These are phyloP conservation scores for Drosophila tropicalis DNA, from an alignment of 1,140 invertebrate species.

Conservation along the genomic window DNA sequence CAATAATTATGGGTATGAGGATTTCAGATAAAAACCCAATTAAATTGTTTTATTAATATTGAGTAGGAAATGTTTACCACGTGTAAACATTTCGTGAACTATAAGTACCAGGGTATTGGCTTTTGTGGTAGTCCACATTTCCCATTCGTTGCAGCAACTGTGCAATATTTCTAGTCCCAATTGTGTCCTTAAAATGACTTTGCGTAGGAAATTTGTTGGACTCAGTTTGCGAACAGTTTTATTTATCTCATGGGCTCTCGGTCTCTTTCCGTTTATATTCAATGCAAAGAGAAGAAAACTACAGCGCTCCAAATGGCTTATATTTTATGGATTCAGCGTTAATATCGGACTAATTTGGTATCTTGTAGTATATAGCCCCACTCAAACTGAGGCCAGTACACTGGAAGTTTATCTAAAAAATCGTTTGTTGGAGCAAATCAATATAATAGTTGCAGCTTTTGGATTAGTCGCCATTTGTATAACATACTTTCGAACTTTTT, in stretches of 20 bases:
- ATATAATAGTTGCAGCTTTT: slow-evolving; percentile 11
- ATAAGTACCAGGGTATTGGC: not conserved
- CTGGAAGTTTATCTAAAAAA: slow-evolving; percentile 36
- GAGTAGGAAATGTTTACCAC: not conserved
- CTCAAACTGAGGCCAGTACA: not conserved
- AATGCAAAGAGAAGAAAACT: slow-evolving; percentile 21
- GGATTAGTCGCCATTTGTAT: slow-evolving; percentile 9
- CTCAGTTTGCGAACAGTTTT: slow-evolving; percentile 36
- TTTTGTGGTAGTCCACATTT: not conserved
- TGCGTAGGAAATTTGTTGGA: slow-evolving; percentile 21
- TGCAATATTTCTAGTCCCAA: not conserved
- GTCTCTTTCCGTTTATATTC: slow-evolving; percentile 55
- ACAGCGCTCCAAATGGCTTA: slow-evolving; percentile 42
- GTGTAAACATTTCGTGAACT: no score
- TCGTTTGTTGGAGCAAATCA: slow-evolving; percentile 33
- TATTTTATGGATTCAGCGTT: slow-evolving; percentile 48
- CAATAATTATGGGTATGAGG: not conserved
- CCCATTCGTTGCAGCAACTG: not conserved
- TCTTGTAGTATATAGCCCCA: slow-evolving; percentile 6
- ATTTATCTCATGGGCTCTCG: slow-evolving; percentile 51
- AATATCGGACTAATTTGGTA: slow-evolving; percentile 8
- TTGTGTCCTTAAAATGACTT: slow-evolving; percentile 30
- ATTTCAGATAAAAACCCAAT: not conserved
- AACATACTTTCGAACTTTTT: slow-evolving; percentile 3
- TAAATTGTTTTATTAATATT: not conserved